These are phyloP conservation scores for Tethya wilhelma DNA, from an alignment of 37 sponge, comb jelly and placozoan genomes.

Conservation along the genomic window DNA sequence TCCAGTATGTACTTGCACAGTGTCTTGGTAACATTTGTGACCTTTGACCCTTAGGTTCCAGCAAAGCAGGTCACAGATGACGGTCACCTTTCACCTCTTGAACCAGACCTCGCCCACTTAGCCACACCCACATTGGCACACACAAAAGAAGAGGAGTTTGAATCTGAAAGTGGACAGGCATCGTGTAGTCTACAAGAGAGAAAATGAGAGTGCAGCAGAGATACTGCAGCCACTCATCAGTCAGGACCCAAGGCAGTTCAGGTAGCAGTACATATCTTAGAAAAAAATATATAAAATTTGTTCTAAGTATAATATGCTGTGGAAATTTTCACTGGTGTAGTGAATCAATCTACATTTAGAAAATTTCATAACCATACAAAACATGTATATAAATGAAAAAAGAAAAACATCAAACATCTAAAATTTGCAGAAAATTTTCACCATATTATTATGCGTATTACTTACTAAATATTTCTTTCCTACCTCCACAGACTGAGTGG, in stretches of 20 bases:
- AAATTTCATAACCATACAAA: no score
- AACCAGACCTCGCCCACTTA: conserved; percentile 1
- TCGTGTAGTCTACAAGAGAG: conserved; percentile 82
- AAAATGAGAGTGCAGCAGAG: conserved; percentile 82
- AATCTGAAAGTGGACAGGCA: conserved; percentile 71
- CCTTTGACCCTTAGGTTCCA: conserved; percentile 8
- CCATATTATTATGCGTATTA: no score
- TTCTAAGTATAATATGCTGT: no score
- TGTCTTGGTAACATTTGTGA: no score
- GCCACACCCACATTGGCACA: neutral
- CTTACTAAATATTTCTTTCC: no score
- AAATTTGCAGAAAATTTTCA: no score
- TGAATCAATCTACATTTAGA: no score
- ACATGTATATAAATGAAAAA: no score
- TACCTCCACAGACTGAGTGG: conserved; percentile 33
- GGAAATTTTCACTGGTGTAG: no score
- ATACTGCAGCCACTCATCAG: conserved; percentile 84
- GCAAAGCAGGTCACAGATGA: conserved; percentile 1
- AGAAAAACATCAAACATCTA: no score
- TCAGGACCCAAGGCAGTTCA: conserved; percentile 72
- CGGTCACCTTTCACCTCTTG: neutral
- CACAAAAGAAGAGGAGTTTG: conserved; percentile 21
- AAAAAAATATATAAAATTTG: no score
- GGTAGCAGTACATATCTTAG: conserved; percentile 11
- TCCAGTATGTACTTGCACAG: no score